Evolutionary conservation across 2,888 invertebrate genomes (phyloP).

Genomic region (Leucophenga montana): DNA sequence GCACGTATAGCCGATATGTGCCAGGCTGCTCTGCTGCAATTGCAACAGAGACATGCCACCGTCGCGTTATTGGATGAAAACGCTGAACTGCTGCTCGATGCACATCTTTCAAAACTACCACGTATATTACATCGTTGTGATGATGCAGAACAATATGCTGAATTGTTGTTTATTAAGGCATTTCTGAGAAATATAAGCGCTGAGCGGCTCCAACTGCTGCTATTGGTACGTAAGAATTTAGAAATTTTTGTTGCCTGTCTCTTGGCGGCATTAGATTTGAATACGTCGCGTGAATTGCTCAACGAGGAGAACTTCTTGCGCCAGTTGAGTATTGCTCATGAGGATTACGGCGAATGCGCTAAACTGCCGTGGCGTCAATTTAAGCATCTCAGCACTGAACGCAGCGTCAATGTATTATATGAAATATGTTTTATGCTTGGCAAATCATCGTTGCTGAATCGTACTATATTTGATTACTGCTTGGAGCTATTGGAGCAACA

Average conservation of each 20-base stretch:
- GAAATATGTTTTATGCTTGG: constrained; percentile 76
- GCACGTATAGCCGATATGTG: constrained; percentile 74
- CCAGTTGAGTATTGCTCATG: constrained; percentile 41
- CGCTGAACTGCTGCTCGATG: constrained; percentile 77
- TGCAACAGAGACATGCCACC: constrained; percentile 55
- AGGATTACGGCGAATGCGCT: constrained; percentile 67
- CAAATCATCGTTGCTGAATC: constrained; percentile 73
- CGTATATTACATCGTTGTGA: constrained; percentile 80
- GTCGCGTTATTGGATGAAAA: constrained; percentile 65
- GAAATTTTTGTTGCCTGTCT: constrained; percentile 76
- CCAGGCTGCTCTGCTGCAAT: constrained; percentile 70
- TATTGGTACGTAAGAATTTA: constrained; percentile 75
- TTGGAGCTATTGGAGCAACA: constrained; percentile 76
- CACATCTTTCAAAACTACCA: constrained; percentile 77
- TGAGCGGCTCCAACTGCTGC: constrained; percentile 76
- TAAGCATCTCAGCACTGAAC: constrained; percentile 75
- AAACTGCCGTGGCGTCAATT: constrained; percentile 79
- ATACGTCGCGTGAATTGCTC: constrained; percentile 74
- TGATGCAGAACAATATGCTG: constrained; percentile 77
- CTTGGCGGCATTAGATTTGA: constrained; percentile 75
- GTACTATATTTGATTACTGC: constrained; percentile 77
- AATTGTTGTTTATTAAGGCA: constrained; percentile 79
- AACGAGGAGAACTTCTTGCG: constrained; percentile 74
- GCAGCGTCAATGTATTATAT: constrained; percentile 74
- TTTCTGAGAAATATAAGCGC: constrained; percentile 78